phyloP scores from a whole-genome alignment of 2,888 invertebrate genomes.

The Sialis fuliginosa region DNA sequence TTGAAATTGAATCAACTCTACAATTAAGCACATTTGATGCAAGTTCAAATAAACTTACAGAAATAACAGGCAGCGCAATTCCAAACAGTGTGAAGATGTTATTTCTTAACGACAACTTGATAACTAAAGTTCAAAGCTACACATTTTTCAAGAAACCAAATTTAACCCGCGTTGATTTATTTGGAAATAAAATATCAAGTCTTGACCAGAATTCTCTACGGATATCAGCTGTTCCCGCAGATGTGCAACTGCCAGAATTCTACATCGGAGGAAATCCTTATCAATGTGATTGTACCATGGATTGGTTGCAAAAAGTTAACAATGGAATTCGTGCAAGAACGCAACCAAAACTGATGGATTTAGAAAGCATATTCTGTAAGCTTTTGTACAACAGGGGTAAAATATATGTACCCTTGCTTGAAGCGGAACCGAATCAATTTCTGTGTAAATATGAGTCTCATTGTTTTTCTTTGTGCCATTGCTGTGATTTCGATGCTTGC shows the following conservation, averaged over 20 bases:
- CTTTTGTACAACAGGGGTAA: constrained; percentile 60
- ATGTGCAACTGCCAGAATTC: constrained; percentile 60
- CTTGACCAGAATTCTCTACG: constrained; percentile 57
- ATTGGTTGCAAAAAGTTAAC: constrained; percentile 74
- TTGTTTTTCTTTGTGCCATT: constrained; percentile 75
- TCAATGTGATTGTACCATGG: constrained; percentile 80
- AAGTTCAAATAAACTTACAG: constrained; percentile 61
- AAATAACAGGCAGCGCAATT: constrained; percentile 66
- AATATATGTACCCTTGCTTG: constrained; percentile 54
- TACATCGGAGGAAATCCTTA: constrained; percentile 74
- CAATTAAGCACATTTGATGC: constrained; percentile 67
- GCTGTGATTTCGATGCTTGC: constrained; percentile 82
- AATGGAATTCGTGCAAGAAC: constrained; percentile 55
- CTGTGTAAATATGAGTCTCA: constrained; percentile 70
- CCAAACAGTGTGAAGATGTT: constrained; percentile 68
- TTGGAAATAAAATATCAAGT: constrained; percentile 61
- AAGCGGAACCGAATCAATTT: constrained; percentile 66
- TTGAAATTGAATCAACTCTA: constrained; percentile 63
- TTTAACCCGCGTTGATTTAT: constrained; percentile 62
- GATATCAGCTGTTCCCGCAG: constrained; percentile 55
- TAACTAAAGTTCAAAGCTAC: constrained; percentile 68
- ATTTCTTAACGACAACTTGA: constrained; percentile 62
- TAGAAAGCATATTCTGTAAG: constrained; percentile 67
- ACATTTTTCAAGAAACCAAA: constrained; percentile 78
- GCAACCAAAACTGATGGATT: constrained; percentile 66